Evolutionary conservation across 1,140 invertebrate species (phyloP), one percentile per base, ranked within the genome.

Genomic region (Papilio aristodemus): DNA sequence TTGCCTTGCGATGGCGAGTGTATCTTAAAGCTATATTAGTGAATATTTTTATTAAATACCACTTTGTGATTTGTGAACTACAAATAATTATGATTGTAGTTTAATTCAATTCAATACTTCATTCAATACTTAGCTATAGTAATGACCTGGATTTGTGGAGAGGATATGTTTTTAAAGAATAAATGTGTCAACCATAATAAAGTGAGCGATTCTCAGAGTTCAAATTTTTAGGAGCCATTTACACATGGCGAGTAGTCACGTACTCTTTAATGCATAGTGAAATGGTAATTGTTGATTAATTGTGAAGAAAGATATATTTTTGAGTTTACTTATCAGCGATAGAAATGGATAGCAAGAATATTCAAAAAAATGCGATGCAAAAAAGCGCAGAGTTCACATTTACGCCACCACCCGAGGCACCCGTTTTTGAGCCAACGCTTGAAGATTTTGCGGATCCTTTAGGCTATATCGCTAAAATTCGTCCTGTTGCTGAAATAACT

Each of bases 371-470:
- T 86, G 89, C 89, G 4, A 91, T 91, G 89, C 85, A 89, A 27
- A 89, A 89, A 84, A 86, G 92, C 91, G 82, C 93, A 84, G 86
- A 91, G 90, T 83, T 95, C 92, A 91, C 89, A 91, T 81, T 91
- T 75, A 89, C 85, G 78, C 92, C 93, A 68, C 94, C 94, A 19
- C 93, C 94, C 4, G 93, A 94, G 81, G 94, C 94, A 67, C 94
- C 94, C 8, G 92, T 94, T 36, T 95, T 94, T 82, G 91, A 93
- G 75, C 95, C 95, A 59, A 94, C 94, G 38, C 82, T 81, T 54
- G 94, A 95, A 89, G 95, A 95, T 81, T 95, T 95, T 85, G 83
- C 91, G 77, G 94, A 95, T 89, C 94, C 95, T 39, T 82, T 95
- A 68, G 93, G 90, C 13, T 95, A 95, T 80, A 94, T 95, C 17